Base-by-base conservation (phyloP, 1,140 invertebrate genomes). In the Drosophila triauraria region DNA sequence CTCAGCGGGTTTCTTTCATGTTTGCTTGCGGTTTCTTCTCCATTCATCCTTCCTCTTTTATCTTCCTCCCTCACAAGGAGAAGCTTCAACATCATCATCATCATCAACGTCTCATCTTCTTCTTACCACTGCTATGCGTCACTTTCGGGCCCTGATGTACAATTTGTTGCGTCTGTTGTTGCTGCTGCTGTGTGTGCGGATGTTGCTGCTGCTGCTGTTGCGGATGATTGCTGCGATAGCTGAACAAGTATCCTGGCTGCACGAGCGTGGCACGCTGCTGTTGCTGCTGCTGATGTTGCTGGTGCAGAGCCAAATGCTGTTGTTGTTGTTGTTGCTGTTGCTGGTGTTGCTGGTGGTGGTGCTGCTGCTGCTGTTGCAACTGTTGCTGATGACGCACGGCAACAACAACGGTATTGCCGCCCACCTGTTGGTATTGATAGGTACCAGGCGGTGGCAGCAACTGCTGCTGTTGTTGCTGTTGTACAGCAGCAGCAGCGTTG, bases 111-210 rank as follows among this genome's bases (percentile, higher is more conserved):
- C 53, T 57, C 56, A 23, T 65, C 42, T 27, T 54, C 60, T 44
- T 84, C 90, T 91, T 91, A 91, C 90, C 90, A 86, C 90, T 87
- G 80, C 68, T 78, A 61, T 88, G 84, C 17, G 83, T 83, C 63
- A 87, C 84, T 86, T 91, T 91, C 25, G 70, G 74, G 30, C 70
- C 67, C 68, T 50, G 70, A 60, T 57, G 63, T 46, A 61, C 20
- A 56, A 56, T 78, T 40, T 63, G 70, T 25, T 75, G 82, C 58
- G 58, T 64, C 50, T 46, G 56, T 54, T 76, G 75, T n/a, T 67
- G 62, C 43, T 61, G 80, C 38, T 77, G 86, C 30, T 72, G 80
- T 58, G 56, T 82, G 44, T 80, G 84, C 32, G 40, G 35, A 56
- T 63, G 60, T 42, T 56, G 63, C 17, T 27, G 72, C n/a, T 64